Conservation (phyloP, 2,888 invertebrate genomes). For the Xestia sexstrigata region DNA sequence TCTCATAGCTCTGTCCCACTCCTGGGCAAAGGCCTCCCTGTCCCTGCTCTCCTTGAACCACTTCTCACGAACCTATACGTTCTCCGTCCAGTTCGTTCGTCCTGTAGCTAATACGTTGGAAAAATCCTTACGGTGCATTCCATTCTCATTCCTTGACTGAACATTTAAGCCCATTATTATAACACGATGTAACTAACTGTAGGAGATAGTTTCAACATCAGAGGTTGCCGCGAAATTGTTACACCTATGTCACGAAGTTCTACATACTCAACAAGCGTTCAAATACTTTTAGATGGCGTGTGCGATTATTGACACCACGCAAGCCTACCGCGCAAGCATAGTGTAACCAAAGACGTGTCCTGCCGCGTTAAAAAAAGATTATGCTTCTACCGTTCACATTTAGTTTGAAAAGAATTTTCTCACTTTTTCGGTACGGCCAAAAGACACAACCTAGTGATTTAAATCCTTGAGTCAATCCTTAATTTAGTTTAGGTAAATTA, state of each 20-base stretch:
- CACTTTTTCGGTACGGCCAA: background rate
- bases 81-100: background rate
- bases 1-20: background rate
- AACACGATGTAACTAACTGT: background rate
- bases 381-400: background rate
- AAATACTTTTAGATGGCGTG: constrained; percentile 3
- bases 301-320: background rate
- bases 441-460: background rate
- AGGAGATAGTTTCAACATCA: background rate
- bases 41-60: background rate
- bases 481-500: background rate
- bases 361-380: background rate
- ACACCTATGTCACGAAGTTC: constrained; percentile 6
- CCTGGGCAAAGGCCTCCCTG: background rate
- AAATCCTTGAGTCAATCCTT: background rate
- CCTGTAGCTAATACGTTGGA: background rate
- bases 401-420: background rate
- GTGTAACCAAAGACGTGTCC: background rate
- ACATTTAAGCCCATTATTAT: background rate
- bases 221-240: background rate
- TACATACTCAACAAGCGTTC: constrained; percentile 16
- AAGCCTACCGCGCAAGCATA: background rate
- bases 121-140: background rate
- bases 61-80: background rate
- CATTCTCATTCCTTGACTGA: background rate